Evolutionary conservation across 2,888 invertebrate species (phyloP).

Genomic region (Pseudoips prasinana): DNA sequence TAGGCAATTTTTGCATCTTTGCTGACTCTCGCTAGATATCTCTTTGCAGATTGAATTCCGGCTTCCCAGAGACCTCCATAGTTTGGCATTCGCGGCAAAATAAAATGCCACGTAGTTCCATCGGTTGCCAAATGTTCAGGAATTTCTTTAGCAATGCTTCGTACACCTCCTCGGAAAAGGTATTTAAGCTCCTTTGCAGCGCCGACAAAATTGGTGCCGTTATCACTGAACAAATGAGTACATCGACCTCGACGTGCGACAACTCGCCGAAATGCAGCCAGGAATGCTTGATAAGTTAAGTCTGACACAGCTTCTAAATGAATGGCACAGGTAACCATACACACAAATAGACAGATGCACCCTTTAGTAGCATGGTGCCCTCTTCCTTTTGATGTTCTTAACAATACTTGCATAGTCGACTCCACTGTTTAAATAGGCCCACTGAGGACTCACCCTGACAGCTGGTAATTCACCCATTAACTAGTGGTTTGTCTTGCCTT

Average conservation of each 20-base stretch:
- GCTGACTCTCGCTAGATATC: conserved; percentile 21
- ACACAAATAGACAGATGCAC: too few species aligned
- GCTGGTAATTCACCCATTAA: conserved; percentile 24
- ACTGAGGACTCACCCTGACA: conserved; percentile 8
- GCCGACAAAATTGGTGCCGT: conserved; percentile 24
- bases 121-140: conserved; percentile 10
- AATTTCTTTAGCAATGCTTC: conserved; percentile 6
- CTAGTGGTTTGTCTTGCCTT: conserved; percentile 4
- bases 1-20: conserved; percentile 10
- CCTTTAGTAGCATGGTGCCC: conserved; percentile 15
- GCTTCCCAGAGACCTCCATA: conserved; percentile 31
- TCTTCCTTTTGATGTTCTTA: conserved; percentile 15
- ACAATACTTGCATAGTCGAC: conserved; percentile 20
- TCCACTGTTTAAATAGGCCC: conserved; percentile 12
- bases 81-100: conserved; percentile 16
- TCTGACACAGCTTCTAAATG: conserved; percentile 36
- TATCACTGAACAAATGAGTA: conserved; percentile 19
- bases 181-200: conserved; percentile 13
- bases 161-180: conserved; percentile 4
- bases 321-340: conserved; percentile 32
- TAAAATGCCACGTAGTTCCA: conserved; percentile 18
- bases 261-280: conserved; percentile 24
- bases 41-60: conserved; percentile 18
- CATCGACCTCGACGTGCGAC: conserved; percentile 19
- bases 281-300: conserved; percentile 28